These are phyloP conservation scores for Cosmopolites sordidus DNA, from an alignment of 2,888 invertebrate genomes.

Conservation along the genomic window DNA sequence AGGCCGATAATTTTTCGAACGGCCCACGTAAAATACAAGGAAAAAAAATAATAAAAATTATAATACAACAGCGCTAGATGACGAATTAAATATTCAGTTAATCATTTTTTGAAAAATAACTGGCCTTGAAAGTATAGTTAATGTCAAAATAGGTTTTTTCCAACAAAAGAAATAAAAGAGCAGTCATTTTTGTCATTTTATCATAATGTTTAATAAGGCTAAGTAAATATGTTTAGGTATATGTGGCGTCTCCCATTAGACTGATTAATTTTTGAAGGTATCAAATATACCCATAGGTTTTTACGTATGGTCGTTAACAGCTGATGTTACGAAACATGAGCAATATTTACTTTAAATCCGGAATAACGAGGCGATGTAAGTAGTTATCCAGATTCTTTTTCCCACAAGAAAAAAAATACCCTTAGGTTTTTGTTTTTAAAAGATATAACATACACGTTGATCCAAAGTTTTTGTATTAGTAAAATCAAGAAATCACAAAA, in stretches of 20 bases:
- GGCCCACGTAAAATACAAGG: too few relatives aligned
- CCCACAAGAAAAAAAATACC: too few relatives aligned
- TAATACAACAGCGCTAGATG: too few relatives aligned
- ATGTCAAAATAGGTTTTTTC: not conserved
- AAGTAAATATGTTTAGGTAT: conserved; percentile 19
- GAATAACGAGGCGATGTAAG: too few relatives aligned
- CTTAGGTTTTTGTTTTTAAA: too few relatives aligned
- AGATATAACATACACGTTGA: too few relatives aligned
- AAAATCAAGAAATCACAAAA: too few relatives aligned
- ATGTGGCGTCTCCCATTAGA: conserved; percentile 9
- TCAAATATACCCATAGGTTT: conserved; percentile 2
- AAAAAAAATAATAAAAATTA: too few relatives aligned
- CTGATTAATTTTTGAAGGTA: conserved; percentile 19
- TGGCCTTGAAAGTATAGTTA: not conserved
- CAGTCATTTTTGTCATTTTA: conserved; percentile 11
- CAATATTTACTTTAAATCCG: not conserved
- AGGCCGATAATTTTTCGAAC: too few relatives aligned
- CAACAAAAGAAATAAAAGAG: conserved; percentile 5
- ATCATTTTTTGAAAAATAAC: not conserved
- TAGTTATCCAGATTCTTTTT: too few relatives aligned
- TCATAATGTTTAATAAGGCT: conserved; percentile 13
- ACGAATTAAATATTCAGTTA: too few relatives aligned
- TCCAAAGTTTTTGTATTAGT: too few relatives aligned
- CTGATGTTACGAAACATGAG: not conserved
- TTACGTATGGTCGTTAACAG: conserved; percentile 1